Evolutionary conservation across 2,113 vertebrate species (phyloP).

Genomic region (Dasyornis broadbenti): DNA sequence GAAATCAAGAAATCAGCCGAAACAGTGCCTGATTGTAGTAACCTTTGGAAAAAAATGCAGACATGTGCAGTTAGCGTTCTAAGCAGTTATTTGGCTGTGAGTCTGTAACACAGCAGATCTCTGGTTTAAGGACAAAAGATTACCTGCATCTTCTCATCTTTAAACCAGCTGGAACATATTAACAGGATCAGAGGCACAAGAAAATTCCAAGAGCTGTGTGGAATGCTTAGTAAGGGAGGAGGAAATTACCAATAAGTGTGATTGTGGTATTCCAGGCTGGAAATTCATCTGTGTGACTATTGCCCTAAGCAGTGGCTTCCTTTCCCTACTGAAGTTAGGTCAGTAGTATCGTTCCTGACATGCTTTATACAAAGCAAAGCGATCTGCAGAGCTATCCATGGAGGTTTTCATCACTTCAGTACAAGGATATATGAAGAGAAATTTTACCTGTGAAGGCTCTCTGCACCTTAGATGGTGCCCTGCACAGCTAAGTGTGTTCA

Average conservation of each 20-base stretch:
- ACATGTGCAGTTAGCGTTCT: neutral
- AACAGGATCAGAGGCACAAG: neutral
- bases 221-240: neutral
- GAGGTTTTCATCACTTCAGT: neutral
- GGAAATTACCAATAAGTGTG: neutral
- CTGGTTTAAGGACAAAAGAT: neutral
- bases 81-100: neutral
- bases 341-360: neutral
- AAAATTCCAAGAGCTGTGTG: neutral
- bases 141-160: neutral
- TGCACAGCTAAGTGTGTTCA: neutral
- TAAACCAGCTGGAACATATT: neutral
- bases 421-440: neutral
- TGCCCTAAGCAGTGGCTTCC: neutral
- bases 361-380: neutral
- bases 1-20: neutral
- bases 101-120: neutral
- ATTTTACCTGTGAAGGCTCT: neutral
- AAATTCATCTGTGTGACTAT: neutral
- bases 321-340: neutral
- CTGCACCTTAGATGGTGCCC: neutral
- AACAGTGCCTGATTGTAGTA: neutral
- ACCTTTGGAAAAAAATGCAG: neutral
- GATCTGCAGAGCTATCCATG: neutral
- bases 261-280: neutral